Base-by-base conservation (phyloP, 2,888 invertebrate genomes). In the Melikaiella ostensackeni region DNA sequence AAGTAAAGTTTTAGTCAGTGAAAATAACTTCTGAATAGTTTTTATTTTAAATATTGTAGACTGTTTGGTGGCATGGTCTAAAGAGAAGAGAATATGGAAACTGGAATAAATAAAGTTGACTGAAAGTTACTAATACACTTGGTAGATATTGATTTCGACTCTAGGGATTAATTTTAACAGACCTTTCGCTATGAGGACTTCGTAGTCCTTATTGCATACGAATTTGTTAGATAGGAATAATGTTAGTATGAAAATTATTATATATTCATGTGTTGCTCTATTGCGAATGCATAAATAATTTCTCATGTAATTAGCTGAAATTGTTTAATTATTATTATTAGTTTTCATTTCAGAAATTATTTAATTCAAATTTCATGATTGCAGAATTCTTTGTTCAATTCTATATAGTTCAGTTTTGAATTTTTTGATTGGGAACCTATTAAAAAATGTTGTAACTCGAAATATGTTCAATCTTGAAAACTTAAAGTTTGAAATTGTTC, bases 161-260 rank as follows among this genome's bases (percentile, higher is more conserved):
- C 50, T 50, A 33, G 19, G 42, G 42, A 46, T 66, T 66, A 66
- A 66, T 66, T 19, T 66, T 80, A 80, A 80, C 78, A 77, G 75
- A 80, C 77, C 78, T 80, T 79, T 79, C 77, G 76, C 75, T 76
- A 57, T 79, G 78, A 80, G 78, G 61, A 80, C 79, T 77, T 78
- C 77, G 76, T 79, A 82, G 80, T 78, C 77, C 16, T 42, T 16
- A 78, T 75, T 46, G 33, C 75, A 79, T 76, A 77, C 78, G 78
- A 78, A 76, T 81, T 81, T 79, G 79, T 80, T 81, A 82, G 77
- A 75, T 78, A 78, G 2, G 21, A 70, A 50, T 27, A 46, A 66
- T 66, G 27, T 46, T 64, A 42, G 19, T 19, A 64, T 64, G 63
- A 64, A 21, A 16, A 70, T 70, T 70, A 50, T 70, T 70, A 50